Conservation (phyloP, 2,113 vertebrate species). For the Ranitomeya imitator region DNA sequence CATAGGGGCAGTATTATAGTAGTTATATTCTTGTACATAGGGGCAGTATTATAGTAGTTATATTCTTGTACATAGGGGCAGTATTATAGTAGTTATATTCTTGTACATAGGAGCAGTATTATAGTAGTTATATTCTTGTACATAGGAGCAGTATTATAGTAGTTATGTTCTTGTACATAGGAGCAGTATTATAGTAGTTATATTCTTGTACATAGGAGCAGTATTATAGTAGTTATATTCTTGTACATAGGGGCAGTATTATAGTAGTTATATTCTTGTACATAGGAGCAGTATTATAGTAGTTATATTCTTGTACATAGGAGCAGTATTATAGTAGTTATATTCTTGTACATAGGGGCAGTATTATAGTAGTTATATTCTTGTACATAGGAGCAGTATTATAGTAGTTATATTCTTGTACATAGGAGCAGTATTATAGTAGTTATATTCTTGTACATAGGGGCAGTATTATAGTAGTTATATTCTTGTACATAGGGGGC, state of each 20-base stretch:
- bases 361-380: too few species aligned
- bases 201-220: too few species aligned
- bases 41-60: background rate
- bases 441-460: background rate
- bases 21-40: background rate
- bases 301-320: background rate
- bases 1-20: background rate
- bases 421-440: background rate
- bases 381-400: background rate
- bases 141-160: background rate
- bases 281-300: too few species aligned
- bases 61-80: conserved; percentile 1
- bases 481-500: background rate
- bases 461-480: conserved; percentile 1
- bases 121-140: too few species aligned
- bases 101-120: background rate
- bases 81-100: too few species aligned
- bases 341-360: background rate
- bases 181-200: background rate
- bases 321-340: conserved; percentile 2
- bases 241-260: too few species aligned
- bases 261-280: too few species aligned
- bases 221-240: too few species aligned
- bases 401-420: background rate
- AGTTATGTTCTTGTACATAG: background rate